Conservation (phyloP, 2,797 vertebrate genomes). For the Pelodytes ibericus region DNA sequence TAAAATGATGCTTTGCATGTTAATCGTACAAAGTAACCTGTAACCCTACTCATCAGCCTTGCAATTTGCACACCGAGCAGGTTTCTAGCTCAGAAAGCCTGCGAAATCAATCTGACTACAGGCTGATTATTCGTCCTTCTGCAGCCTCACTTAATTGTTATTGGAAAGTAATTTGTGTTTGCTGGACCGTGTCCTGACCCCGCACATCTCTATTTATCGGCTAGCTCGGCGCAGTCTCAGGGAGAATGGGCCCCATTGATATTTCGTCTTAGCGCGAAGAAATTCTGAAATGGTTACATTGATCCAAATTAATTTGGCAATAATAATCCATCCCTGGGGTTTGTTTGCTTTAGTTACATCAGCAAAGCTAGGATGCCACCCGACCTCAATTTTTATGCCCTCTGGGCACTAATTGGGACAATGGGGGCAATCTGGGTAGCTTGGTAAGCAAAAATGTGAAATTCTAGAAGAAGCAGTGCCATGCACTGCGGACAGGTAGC, state of each 20-base stretch:
- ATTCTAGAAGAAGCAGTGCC: too few species aligned
- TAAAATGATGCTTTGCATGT: too few species aligned
- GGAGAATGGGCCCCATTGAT: conserved; percentile 1
- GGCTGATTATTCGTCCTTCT: conserved; percentile 16
- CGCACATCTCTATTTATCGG: conserved; percentile 17
- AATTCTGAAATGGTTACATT: background rate
- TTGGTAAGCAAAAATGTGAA: too few species aligned
- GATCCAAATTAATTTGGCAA: background rate
- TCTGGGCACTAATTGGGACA: too few species aligned
- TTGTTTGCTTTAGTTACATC: background rate
- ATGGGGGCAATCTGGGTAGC: too few species aligned
- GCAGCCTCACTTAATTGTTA: conserved; percentile 45
- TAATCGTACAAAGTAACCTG: too few species aligned
- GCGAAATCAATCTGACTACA: conserved; percentile 29
- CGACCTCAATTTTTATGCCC: too few species aligned
- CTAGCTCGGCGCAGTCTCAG: background rate
- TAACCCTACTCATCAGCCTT: conserved; percentile 12
- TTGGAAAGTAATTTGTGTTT: conserved; percentile 48
- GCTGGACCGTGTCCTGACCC: conserved; percentile 44
- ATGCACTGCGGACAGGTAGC: too few species aligned
- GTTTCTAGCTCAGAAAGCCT: background rate
- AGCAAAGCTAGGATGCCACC: background rate
- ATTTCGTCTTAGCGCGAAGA: background rate
- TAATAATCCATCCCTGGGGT: background rate
- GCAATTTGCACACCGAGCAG: background rate